A percentile compares a stretch with the other conserved stretches of the same genome.
Evolutionary conservation across 2,797 vertebrate genomes (phyloP).

Genomic region (Siniperca scherzeri): DNA sequence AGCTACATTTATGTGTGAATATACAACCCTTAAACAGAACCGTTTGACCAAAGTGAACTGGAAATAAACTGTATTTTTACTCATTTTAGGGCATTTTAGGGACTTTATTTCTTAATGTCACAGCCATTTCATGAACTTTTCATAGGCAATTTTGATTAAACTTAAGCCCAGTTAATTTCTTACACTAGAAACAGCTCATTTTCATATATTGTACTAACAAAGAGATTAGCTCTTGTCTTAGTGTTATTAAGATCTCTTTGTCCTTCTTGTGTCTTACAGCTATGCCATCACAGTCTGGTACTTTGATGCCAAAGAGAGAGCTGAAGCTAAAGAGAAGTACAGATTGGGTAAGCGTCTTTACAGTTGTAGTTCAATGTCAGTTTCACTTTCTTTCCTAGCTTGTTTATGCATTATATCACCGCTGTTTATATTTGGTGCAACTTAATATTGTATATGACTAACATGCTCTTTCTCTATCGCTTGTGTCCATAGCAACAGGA

Average conservation of each 20-base stretch:
- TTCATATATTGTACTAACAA: not conserved
- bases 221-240: not conserved
- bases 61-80: not conserved
- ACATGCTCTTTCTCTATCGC: slow-evolving; percentile 30
- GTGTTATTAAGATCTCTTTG: slow-evolving; percentile 8
- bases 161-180: too few relatives aligned
- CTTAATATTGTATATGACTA: slow-evolving; percentile 16
- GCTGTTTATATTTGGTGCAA: slow-evolving; percentile 3
- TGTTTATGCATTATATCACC: not conserved
- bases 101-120: not conserved
- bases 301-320: slow-evolving; percentile 94
- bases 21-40: not conserved
- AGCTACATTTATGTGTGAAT: not conserved
- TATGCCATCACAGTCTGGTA: slow-evolving; percentile 96
- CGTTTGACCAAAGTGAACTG: not conserved
- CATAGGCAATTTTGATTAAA: not conserved
- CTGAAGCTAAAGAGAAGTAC: slow-evolving; percentile 93
- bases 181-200: not conserved
- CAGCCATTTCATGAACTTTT: not conserved
- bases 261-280: slow-evolving; percentile 71
- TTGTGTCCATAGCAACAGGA: slow-evolving; percentile 84
- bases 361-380: not conserved
- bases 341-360: slow-evolving; percentile 83
- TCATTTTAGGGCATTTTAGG: not conserved
- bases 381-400: not conserved